A percentile compares a stretch with the other conserved stretches of the same genome.
These are phyloP conservation scores for Passerina amoena DNA, from an alignment of 2,113 vertebrate species.

Conservation along the genomic window DNA sequence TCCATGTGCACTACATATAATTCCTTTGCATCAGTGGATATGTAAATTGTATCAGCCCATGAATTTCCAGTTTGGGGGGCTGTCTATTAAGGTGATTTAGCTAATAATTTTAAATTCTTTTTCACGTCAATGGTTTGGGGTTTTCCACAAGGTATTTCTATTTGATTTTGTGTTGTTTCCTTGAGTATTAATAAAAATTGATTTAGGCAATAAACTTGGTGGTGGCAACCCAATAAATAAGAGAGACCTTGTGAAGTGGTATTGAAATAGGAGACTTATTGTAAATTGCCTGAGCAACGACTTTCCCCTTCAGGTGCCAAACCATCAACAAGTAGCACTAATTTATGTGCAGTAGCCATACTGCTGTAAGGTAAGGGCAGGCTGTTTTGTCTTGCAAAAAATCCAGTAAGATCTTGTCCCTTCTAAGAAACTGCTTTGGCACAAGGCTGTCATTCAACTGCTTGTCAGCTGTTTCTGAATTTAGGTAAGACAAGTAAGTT, in stretches of 20 bases:
- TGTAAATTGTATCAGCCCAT: not conserved
- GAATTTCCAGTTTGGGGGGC: not conserved
- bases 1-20: not conserved
- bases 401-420: not conserved
- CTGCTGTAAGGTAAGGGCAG: not conserved
- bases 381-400: not conserved
- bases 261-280: not conserved
- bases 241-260: not conserved
- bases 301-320: not conserved
- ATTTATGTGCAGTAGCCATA: not conserved
- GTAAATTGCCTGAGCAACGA: not conserved
- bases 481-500: not conserved
- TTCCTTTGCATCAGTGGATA: not conserved
- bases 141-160: not conserved
- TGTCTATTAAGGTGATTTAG: not conserved
- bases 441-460: not conserved
- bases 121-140: not conserved
- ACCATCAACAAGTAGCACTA: not conserved
- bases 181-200: conserved; percentile 2
- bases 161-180: conserved; percentile 4
- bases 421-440: not conserved
- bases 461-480: not conserved
- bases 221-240: not conserved
- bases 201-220: not conserved
- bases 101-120: not conserved